Conservation (phyloP, 2,113 vertebrate species). For the Columba janthina region DNA sequence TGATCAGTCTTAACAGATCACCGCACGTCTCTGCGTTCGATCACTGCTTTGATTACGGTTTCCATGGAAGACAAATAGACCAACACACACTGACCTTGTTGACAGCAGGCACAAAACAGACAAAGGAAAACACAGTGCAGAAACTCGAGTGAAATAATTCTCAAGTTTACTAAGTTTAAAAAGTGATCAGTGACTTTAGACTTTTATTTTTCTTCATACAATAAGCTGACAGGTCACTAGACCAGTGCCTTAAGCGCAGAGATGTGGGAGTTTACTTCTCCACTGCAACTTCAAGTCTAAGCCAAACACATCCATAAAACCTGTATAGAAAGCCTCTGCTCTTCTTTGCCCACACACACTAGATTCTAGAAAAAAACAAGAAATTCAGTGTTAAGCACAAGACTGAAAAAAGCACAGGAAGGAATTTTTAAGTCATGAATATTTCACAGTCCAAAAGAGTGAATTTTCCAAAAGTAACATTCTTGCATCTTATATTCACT, state of each 20-base stretch:
- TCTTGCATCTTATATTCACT: constrained; percentile 4
- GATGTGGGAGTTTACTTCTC: background rate
- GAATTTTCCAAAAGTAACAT: constrained; percentile 23
- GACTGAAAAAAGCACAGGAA: constrained; percentile 23
- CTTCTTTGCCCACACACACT: background rate
- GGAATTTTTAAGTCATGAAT: constrained; percentile 5
- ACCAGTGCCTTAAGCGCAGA: background rate
- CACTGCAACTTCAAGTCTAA: background rate
- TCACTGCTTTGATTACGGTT: background rate
- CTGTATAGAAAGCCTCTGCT: background rate
- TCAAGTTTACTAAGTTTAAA: background rate
- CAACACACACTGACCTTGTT: background rate
- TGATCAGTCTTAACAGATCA: background rate
- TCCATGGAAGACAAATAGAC: constrained; percentile 8
- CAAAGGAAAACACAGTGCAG: background rate
- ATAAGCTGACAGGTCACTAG: background rate
- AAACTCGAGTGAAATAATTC: background rate
- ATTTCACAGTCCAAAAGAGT: background rate
- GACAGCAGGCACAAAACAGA: background rate
- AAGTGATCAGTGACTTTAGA: background rate
- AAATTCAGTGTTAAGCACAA: constrained; percentile 15
- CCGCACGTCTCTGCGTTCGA: fast-evolving
- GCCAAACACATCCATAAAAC: constrained; percentile 9
- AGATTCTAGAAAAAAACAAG: background rate
- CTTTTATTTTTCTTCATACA: background rate